Conservation (phyloP, 2,113 vertebrate genomes). For the Regulus satrapa region DNA sequence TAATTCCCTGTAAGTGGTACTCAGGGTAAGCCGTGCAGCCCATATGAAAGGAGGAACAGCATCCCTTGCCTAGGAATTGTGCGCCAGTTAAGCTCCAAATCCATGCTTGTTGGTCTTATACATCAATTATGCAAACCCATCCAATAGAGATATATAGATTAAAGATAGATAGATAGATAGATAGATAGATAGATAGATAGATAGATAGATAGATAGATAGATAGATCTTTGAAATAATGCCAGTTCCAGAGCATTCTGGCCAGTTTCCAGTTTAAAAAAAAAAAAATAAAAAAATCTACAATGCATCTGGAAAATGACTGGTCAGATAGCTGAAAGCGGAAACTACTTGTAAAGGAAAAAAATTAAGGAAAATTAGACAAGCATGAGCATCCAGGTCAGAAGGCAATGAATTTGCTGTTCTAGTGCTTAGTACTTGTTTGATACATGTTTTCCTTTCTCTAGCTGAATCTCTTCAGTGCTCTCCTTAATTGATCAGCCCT, state of each 20-base stretch:
- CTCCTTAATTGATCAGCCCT: neutral
- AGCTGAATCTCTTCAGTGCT: neutral
- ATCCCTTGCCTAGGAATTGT: neutral
- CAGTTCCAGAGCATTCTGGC: neutral
- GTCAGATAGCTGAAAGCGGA: neutral
- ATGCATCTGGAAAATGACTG: neutral
- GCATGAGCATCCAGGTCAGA: neutral
- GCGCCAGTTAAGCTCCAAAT: neutral
- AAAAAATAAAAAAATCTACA: neutral
- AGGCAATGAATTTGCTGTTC: neutral
- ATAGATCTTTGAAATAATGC: neutral
- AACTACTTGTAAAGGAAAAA: neutral
- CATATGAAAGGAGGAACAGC: neutral
- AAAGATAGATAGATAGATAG: no score
- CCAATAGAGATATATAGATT: no score
- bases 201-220: neutral
- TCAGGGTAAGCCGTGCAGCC: neutral
- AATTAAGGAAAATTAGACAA: neutral
- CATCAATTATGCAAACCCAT: neutral
- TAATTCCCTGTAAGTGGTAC: neutral
- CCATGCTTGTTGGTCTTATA: neutral
- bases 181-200: neutral
- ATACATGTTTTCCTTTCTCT: neutral
- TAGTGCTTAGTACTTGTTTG: neutral
- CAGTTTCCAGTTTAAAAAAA: neutral